Evolutionary conservation across 1,140 invertebrate genomes (phyloP).

Genomic region (Cepaea nemoralis): DNA sequence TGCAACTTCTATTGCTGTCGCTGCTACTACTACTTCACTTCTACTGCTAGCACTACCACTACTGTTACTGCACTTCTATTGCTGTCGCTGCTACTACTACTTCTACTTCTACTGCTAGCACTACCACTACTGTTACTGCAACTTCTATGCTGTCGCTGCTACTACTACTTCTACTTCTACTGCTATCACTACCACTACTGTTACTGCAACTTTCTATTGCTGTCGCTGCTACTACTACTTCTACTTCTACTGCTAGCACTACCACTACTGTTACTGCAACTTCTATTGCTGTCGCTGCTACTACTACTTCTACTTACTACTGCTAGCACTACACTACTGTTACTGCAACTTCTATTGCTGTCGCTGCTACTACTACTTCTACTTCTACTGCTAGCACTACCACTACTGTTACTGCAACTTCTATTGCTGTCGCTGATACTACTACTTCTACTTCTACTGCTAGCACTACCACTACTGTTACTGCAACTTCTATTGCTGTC

Average conservation of each 20-base stretch:
- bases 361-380: conserved; percentile 37
- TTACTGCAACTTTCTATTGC: no score
- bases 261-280: conserved; percentile 45
- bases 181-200: no score
- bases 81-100: neutral
- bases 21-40: no score
- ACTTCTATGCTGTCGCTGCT: no score
- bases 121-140: neutral
- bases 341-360: no score
- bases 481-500: no score
- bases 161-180: no score
- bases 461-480: no score
- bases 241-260: conserved; percentile 42
- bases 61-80: neutral
- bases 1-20: no score
- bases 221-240: conserved; percentile 40
- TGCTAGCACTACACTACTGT: no score
- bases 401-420: conserved; percentile 41
- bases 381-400: conserved; percentile 41
- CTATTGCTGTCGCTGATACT: conserved; percentile 41
- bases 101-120: neutral
- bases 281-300: conserved; percentile 35
- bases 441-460: conserved; percentile 14
- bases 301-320: no score
- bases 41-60: conserved; percentile 20